Conservation (phyloP, 1,140 invertebrate genomes). For the Pachypsylla venusta region DNA sequence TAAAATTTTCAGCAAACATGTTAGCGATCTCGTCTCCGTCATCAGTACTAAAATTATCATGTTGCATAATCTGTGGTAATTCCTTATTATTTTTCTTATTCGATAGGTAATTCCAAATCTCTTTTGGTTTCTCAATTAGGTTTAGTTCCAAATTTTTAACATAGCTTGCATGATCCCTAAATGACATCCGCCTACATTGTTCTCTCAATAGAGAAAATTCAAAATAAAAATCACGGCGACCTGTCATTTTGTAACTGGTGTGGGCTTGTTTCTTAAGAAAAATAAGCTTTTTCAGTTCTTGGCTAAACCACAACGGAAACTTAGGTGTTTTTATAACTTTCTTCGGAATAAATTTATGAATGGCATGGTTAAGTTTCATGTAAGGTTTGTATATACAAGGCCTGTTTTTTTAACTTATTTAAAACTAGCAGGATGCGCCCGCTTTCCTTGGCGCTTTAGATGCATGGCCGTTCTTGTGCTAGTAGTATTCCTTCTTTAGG, state of each 20-base stretch:
- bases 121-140: background rate
- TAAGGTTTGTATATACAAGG: too few species aligned
- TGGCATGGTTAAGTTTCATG: background rate
- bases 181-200: background rate
- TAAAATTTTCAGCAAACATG: background rate
- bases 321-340: background rate
- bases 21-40: background rate
- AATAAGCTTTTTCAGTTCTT: background rate
- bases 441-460: too few species aligned
- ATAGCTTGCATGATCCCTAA: background rate
- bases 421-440: too few species aligned
- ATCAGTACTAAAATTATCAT: background rate
- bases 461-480: too few species aligned
- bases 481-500: too few species aligned
- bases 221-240: background rate
- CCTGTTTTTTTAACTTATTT: too few species aligned
- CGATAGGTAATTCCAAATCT: background rate
- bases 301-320: background rate
- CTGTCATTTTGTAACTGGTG: background rate
- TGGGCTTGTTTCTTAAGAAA: background rate
- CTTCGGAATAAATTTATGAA: background rate
- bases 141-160: background rate
- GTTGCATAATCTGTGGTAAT: background rate
- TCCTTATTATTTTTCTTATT: background rate
- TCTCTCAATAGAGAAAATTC: background rate